Base-by-base conservation (phyloP, 2,113 vertebrate species). In the Bucco capensis region DNA sequence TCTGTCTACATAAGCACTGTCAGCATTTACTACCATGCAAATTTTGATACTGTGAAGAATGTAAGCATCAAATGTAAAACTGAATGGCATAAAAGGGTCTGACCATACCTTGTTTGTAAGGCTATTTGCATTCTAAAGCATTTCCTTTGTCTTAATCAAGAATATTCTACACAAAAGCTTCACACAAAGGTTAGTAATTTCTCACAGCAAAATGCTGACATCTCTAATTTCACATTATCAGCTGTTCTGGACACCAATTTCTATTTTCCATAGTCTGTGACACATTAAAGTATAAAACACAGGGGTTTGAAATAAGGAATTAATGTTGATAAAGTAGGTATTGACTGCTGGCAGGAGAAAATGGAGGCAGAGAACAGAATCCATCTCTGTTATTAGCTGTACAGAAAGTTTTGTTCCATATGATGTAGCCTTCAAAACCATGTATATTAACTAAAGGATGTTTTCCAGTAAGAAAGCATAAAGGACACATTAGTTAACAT, bases 141-240 rank as follows among this genome's bases (percentile, higher is more conserved):
- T 62, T 78, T 88, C 57, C 53, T 92, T 92, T 94, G 67, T 93
- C 84, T 93, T 92, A 54, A 70, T 93, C 62, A 73, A 94, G 91
- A 92, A 89, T 83, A 79, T 91, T 93, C 85, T 71, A 69, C 65
- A 66, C 40, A 70, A 89, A 88, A 33, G 56, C 82, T 91, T 92
- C 64, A 47, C 85, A 91, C 87, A 93, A 87, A 91, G 54, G 75
- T 84, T 75, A 50, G 74, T 65, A 66, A 83, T 88, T 92, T 94
- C 85, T 92, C 89, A 76, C 58, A 82, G 84, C 61, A 90, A 86
- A 94, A 95, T 69, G 89, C 91, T 92, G 83, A 82, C 93, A 53
- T 72, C 66, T 89, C 76, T 78, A 64, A 81, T 93, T 92, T 95
- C 61, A 38, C 16, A 10, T 83, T 86, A 81, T 94, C 92, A 83